phyloP scores from a whole-genome alignment of 1,140 invertebrate species.

The Whitmania pigra region DNA sequence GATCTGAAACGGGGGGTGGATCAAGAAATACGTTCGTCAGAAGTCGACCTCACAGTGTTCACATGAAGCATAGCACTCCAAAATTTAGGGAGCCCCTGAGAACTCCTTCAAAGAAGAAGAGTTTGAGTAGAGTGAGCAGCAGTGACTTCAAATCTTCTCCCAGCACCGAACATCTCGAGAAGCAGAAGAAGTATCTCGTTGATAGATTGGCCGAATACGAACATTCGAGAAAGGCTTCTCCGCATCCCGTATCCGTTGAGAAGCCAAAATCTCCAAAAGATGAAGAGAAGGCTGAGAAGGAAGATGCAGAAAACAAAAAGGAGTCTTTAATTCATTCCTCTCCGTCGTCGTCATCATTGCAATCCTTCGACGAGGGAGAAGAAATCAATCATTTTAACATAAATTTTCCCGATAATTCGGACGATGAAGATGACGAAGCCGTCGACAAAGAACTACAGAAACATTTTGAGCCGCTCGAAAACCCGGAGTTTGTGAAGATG shows the following conservation, averaged over 20 bases:
- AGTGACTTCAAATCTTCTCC: neutral
- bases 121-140: neutral
- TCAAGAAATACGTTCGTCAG: too few relatives aligned
- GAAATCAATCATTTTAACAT: neutral
- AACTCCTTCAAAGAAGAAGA: neutral
- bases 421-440: neutral
- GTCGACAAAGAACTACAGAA: too few relatives aligned
- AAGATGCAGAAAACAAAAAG: neutral
- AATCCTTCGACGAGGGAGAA: neutral
- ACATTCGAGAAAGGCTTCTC: neutral
- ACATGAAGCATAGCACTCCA: neutral
- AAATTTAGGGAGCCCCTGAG: neutral
- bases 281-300: neutral
- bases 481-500: too few relatives aligned
- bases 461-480: too few relatives aligned
- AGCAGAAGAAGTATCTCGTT: conserved; percentile 1
- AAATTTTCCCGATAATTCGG: neutral
- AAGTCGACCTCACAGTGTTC: too few relatives aligned
- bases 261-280: too few relatives aligned
- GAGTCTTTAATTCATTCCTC: neutral
- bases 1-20: too few relatives aligned
- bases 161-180: neutral
- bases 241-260: too few relatives aligned
- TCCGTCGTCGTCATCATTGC: neutral
- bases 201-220: conserved; percentile 3